phyloP scores from a whole-genome alignment of 1,140 invertebrate genomes.

The Aphaenogaster rudis region DNA sequence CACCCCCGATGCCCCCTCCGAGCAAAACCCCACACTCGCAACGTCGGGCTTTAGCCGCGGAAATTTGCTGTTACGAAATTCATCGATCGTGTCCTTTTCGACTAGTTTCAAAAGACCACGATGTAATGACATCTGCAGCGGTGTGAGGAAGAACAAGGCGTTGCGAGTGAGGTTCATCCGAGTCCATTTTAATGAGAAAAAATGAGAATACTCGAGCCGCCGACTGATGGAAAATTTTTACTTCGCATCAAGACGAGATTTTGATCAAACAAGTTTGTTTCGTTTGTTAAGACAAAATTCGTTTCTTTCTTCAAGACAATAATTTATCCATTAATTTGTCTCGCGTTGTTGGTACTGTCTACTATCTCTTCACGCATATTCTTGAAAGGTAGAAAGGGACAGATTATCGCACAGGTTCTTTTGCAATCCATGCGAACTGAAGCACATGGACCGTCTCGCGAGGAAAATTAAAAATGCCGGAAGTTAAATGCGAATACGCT shows the following conservation, averaged over 20 bases:
- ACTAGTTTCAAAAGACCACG: conserved; percentile 42
- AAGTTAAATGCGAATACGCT: conserved; percentile 45
- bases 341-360: neutral
- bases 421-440: conserved; percentile 35
- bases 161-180: neutral
- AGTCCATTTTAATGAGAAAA: neutral
- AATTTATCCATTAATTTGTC: neutral
- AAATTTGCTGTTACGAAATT: conserved; percentile 78
- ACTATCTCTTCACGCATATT: neutral
- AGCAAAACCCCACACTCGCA: conserved; percentile 45
- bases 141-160: neutral
- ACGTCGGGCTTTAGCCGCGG: conserved; percentile 71
- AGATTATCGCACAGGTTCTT: neutral
- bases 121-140: neutral
- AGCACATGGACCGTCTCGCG: conserved; percentile 20
- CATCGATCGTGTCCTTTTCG: conserved; percentile 73
- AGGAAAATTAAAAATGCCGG: conserved; percentile 45
- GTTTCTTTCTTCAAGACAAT: neutral
- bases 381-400: neutral
- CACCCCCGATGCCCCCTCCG: conserved; percentile 10
- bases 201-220: neutral
- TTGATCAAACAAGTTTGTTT: neutral
- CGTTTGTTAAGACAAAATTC: neutral
- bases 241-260: neutral
- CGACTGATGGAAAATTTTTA: neutral